These are phyloP conservation scores for Brachyrhaphis roseni DNA, from an alignment of 2,797 vertebrate genomes.

Conservation along the genomic window DNA sequence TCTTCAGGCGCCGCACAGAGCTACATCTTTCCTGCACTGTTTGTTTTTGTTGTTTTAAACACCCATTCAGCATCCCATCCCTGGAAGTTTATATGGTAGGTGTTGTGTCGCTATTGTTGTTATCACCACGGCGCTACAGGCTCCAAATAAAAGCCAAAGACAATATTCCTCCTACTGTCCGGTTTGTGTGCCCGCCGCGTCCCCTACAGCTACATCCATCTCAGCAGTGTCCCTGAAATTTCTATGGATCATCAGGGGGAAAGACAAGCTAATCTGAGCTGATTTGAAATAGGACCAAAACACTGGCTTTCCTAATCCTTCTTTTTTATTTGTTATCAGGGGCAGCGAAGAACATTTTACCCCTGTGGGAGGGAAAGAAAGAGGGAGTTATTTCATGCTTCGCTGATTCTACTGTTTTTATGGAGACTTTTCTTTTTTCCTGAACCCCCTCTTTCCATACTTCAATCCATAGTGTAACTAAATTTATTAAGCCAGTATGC, in stretches of 20 bases:
- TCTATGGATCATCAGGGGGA: constrained; percentile 74
- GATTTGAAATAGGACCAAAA: constrained; percentile 83
- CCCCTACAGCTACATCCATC: constrained; percentile 65
- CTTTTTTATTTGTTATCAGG: constrained; percentile 74
- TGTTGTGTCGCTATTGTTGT: constrained; percentile 69
- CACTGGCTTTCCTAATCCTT: constrained; percentile 81
- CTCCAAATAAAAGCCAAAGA: constrained; percentile 73
- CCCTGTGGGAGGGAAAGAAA: constrained; percentile 71
- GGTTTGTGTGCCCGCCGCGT: constrained; percentile 53
- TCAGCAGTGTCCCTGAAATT: constrained; percentile 65
- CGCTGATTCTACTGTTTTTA: constrained; percentile 78
- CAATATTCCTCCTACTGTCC: constrained; percentile 73
- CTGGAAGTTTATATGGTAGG: constrained; percentile 57
- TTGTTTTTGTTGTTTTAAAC: constrained; percentile 39
- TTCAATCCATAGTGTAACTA: constrained; percentile 63
- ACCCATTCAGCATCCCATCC: constrained; percentile 46
- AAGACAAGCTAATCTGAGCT: constrained; percentile 81
- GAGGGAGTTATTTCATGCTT: constrained; percentile 82
- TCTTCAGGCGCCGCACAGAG: constrained; percentile 23
- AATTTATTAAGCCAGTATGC: constrained; percentile 67
- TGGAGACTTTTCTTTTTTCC: constrained; percentile 68
- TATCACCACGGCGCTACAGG: constrained; percentile 68
- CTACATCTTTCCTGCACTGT: constrained; percentile 21
- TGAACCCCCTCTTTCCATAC: constrained; percentile 37
- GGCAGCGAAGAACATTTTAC: constrained; percentile 70